Conservation (phyloP, 2,113 vertebrate genomes). For the Syrmaticus mikado region DNA sequence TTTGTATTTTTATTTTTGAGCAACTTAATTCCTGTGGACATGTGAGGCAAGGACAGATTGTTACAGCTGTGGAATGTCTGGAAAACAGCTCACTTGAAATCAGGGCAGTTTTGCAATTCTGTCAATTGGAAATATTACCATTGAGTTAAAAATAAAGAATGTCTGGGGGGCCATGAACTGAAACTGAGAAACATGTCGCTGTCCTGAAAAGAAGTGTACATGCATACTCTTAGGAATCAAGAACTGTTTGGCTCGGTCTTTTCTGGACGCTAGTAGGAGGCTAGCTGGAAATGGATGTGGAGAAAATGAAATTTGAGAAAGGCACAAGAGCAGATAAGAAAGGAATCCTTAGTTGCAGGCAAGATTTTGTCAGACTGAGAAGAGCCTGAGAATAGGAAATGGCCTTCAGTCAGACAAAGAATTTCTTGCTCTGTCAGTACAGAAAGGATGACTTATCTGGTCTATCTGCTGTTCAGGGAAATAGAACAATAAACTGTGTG, state of each 20-base stretch:
- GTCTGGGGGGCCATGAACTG: not conserved
- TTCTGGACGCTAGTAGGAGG: not conserved
- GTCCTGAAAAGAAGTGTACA: not conserved
- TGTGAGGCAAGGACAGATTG: not conserved
- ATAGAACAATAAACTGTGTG: not conserved
- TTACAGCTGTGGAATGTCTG: constrained; percentile 14
- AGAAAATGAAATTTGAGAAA: not conserved
- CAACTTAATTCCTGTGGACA: not conserved
- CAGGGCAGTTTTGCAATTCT: constrained; percentile 7
- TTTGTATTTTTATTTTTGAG: not conserved
- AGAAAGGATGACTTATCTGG: not conserved
- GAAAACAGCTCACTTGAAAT: constrained; percentile 8
- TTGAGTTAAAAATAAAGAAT: not conserved
- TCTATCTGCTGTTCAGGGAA: not conserved
- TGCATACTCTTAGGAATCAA: not conserved
- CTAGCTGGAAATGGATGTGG: not conserved
- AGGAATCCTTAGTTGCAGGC: not conserved
- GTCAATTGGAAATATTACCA: not conserved
- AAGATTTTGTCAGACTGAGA: not conserved
- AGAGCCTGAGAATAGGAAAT: not conserved
- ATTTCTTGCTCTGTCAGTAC: not conserved
- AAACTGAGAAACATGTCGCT: not conserved
- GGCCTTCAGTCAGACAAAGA: not conserved
- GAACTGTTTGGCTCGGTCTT: not conserved
- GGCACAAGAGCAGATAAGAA: not conserved